Percentiles rank a stretch among this genome's conserved stretches.
These are phyloP conservation scores for Trogon surrucura DNA, from an alignment of 2,113 vertebrate genomes.

Conservation along the genomic window DNA sequence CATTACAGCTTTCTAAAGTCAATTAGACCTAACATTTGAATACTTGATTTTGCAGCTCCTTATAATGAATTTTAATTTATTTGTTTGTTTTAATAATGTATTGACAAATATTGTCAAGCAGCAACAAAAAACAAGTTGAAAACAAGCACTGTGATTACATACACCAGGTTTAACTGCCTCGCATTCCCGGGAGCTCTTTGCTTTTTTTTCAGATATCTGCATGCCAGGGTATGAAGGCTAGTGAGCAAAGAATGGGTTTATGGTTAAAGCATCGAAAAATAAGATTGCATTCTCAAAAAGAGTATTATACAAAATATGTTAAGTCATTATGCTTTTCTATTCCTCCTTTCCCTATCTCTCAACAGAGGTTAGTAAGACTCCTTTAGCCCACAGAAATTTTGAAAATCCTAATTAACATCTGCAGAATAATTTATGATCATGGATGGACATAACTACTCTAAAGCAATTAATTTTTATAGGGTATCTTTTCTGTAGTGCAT, in stretches of 20 bases:
- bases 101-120: neutral
- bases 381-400: neutral
- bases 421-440: neutral
- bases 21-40: neutral
- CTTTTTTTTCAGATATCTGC: neutral
- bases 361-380: neutral
- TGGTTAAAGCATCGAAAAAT: neutral
- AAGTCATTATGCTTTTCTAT: neutral
- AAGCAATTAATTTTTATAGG: neutral
- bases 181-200: neutral
- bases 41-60: conserved; percentile 2
- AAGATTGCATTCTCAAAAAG: neutral
- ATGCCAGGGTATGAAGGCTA: neutral
- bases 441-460: neutral
- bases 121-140: conserved; percentile 17
- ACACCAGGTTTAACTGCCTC: neutral
- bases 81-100: neutral
- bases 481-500: neutral
- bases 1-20: neutral
- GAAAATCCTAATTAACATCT: neutral
- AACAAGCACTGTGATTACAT: neutral
- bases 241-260: neutral
- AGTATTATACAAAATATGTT: neutral
- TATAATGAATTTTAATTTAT: conserved; percentile 38
- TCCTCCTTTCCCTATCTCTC: neutral